These are phyloP conservation scores for Bettongia penicillata DNA, from an alignment of 2,113 vertebrate species.

Conservation along the genomic window DNA sequence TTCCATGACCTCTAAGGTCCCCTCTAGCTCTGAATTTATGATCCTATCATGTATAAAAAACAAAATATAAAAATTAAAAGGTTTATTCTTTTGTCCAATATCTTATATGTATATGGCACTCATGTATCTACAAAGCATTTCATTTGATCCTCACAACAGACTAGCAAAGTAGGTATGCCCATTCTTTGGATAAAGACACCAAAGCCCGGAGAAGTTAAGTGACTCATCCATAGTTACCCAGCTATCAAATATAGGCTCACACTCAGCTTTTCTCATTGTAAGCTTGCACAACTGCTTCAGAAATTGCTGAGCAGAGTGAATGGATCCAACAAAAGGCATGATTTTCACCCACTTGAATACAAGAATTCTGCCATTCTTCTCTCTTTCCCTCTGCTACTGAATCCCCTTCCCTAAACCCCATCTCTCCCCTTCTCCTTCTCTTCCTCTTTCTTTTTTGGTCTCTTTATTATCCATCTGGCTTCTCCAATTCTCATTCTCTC, in stretches of 20 bases:
- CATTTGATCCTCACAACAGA: not conserved
- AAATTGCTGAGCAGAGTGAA: not conserved
- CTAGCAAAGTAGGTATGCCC: not conserved
- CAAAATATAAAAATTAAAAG: too few relatives aligned
- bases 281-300: not conserved
- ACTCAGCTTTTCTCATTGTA: not conserved
- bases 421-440: not conserved
- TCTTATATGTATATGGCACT: too few relatives aligned
- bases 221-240: too few relatives aligned
- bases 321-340: not conserved
- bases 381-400: too few relatives aligned
- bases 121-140: not conserved
- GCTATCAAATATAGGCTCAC: not conserved
- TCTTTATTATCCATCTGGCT: not conserved
- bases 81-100: too few relatives aligned
- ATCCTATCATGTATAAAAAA: too few relatives aligned
- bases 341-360: not conserved
- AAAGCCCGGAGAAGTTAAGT: too few relatives aligned
- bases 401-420: not conserved
- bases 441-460: not conserved
- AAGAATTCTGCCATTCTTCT: too few relatives aligned
- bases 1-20: too few relatives aligned
- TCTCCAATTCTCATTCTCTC: not conserved
- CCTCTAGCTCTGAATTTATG: too few relatives aligned
- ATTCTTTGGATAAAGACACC: conserved; percentile 24